Percentiles rank a stretch among this genome's conserved stretches.
Evolutionary conservation across 2,797 vertebrate genomes (phyloP).

Genomic region (Smutsia temminckii): DNA sequence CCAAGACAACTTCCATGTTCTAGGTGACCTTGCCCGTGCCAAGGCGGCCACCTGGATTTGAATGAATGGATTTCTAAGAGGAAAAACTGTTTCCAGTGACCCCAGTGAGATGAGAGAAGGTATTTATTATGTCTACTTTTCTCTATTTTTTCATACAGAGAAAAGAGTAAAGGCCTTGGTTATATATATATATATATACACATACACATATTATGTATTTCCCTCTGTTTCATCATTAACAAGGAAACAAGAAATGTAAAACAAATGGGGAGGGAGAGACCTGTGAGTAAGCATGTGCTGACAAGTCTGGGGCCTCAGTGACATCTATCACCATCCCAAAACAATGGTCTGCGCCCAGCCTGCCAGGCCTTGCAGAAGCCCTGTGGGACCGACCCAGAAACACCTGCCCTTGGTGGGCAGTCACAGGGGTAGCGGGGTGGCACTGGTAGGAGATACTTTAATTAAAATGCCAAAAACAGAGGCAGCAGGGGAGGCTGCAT

Average conservation of each 20-base stretch:
- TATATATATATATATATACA: not conserved
- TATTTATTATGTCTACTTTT: not conserved
- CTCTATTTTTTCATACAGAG: not conserved
- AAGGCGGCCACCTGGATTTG: not conserved
- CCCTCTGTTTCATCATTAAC: not conserved
- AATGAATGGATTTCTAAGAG: not conserved
- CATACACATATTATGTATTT: not conserved
- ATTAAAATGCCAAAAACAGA: not conserved
- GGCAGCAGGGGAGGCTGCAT: not conserved
- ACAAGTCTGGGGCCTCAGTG: too few relatives aligned
- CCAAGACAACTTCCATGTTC: not conserved
- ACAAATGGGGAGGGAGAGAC: not conserved
- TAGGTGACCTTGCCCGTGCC: not conserved
- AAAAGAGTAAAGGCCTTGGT: not conserved
- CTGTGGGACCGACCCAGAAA: not conserved
- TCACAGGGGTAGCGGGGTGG: too few relatives aligned
- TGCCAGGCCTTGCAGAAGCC: not conserved
- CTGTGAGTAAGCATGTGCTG: not conserved
- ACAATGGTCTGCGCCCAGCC: not conserved
- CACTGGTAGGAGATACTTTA: not conserved
- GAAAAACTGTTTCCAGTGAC: not conserved
- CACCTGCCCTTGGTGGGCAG: fast-evolving
- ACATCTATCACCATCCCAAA: fast-evolving
- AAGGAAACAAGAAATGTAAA: conserved; percentile 22
- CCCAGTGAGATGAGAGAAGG: not conserved